Evolutionary conservation across 2,888 invertebrate species (phyloP).

Genomic region (Dorcus hopei): DNA sequence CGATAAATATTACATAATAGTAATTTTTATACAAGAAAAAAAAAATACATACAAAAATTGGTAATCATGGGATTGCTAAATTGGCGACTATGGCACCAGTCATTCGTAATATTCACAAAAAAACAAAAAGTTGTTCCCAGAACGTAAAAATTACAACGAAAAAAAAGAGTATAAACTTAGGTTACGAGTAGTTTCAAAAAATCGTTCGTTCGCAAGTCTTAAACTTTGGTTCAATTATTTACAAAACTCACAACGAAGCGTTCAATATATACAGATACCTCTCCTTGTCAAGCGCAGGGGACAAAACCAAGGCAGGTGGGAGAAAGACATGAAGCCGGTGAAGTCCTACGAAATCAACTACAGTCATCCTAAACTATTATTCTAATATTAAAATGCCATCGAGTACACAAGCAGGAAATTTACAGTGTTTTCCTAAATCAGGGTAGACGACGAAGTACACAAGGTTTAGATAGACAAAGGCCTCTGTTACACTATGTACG

Average conservation of each 20-base stretch:
- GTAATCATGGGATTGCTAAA: constrained; percentile 5
- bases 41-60: constrained; percentile 6
- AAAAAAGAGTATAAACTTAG: constrained; percentile 2
- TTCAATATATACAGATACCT: constrained; percentile 43
- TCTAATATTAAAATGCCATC: no score
- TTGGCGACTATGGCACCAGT: constrained; percentile 14
- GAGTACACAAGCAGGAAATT: no score
- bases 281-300: not conserved
- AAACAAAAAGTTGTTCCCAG: not conserved
- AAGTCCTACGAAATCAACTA: no score
- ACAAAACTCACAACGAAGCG: constrained; percentile 39
- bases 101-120: constrained; percentile 7
- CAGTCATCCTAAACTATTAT: no score
- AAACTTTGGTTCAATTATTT: constrained; percentile 44
- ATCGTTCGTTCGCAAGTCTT: constrained; percentile 23
- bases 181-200: constrained; percentile 6
- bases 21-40: constrained; percentile 16
- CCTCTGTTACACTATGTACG: constrained; percentile 12
- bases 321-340: no score
- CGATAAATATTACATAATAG: constrained; percentile 15
- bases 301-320: not conserved
- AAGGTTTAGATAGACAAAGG: constrained; percentile 6
- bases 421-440: no score
- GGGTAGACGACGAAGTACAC: no score
- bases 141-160: not conserved